These are phyloP conservation scores for Mallotus villosus DNA, from an alignment of 2,797 vertebrate species.

Conservation along the genomic window DNA sequence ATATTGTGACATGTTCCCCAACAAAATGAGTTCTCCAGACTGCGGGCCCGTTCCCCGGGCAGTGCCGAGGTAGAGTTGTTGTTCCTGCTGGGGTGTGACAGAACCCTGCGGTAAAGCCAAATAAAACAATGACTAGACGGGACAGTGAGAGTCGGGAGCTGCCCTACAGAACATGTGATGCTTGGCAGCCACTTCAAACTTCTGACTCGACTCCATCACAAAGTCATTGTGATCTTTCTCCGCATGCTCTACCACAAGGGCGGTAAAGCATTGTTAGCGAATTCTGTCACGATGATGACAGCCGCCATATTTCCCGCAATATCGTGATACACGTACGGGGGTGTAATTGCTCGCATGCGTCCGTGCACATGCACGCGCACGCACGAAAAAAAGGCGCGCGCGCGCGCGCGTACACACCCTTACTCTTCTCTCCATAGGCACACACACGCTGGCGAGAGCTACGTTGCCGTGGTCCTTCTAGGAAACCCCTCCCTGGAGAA, in stretches of 20 bases:
- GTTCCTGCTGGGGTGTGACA: neutral
- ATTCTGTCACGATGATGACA: neutral
- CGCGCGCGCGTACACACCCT: neutral
- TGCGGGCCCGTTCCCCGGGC: neutral
- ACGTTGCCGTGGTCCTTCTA: slow-evolving; percentile 58
- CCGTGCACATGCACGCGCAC: neutral
- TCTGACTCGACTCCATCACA: neutral
- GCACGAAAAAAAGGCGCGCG: neutral
- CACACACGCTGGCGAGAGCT: neutral
- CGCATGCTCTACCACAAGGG: neutral
- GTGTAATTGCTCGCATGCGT: neutral
- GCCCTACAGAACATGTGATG: neutral
- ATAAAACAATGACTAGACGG: slow-evolving; percentile 18
- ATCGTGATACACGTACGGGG: neutral
- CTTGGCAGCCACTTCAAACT: slow-evolving; percentile 17
- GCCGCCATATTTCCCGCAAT: neutral
- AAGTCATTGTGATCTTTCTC: neutral
- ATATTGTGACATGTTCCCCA: slow-evolving; percentile 19
- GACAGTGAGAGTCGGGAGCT: neutral
- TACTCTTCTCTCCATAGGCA: neutral
- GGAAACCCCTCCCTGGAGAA: slow-evolving; percentile 70
- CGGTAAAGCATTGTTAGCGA: neutral
- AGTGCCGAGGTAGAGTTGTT: neutral
- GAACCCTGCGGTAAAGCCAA: neutral
- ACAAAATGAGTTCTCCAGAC: slow-evolving; percentile 23